A percentile compares a stretch with the other conserved stretches of the same genome.
phyloP scores from a whole-genome alignment of 2,113 vertebrate genomes.

The Gymnobelideus leadbeateri region DNA sequence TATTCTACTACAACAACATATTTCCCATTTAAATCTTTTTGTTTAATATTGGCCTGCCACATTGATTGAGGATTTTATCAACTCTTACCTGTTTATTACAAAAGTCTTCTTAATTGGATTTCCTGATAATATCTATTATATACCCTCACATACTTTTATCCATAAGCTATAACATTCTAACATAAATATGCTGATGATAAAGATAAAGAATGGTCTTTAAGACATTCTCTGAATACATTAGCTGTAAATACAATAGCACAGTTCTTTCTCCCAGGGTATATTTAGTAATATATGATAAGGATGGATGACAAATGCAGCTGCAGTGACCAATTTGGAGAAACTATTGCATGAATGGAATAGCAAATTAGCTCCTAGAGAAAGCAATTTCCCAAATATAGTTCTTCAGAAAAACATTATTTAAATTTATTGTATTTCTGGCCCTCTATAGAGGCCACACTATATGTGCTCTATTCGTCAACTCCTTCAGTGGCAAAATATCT shows the following conservation, averaged over 20 bases:
- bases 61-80: not conserved
- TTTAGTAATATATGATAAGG: conserved; percentile 8
- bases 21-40: not conserved
- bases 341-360: not conserved
- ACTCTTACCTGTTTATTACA: not conserved
- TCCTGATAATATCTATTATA: not conserved
- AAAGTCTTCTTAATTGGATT: not conserved
- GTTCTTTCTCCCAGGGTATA: conserved; percentile 12
- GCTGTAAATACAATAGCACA: not conserved
- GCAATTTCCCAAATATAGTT: not conserved
- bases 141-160: not conserved
- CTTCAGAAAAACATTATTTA: not conserved
- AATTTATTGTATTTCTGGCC: not conserved
- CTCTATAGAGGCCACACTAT: not conserved
- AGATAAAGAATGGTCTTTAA: conserved; percentile 12
- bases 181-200: not conserved
- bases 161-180: conserved; percentile 1
- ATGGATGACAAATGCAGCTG: not conserved
- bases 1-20: not conserved
- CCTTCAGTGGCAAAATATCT: not conserved
- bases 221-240: conserved; percentile 11
- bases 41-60: not conserved
- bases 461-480: not conserved
- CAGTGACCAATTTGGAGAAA: not conserved
- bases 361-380: not conserved